Evolutionary conservation across 2,797 vertebrate species (phyloP).

Genomic region (Pipistrellus kuhlii): DNA sequence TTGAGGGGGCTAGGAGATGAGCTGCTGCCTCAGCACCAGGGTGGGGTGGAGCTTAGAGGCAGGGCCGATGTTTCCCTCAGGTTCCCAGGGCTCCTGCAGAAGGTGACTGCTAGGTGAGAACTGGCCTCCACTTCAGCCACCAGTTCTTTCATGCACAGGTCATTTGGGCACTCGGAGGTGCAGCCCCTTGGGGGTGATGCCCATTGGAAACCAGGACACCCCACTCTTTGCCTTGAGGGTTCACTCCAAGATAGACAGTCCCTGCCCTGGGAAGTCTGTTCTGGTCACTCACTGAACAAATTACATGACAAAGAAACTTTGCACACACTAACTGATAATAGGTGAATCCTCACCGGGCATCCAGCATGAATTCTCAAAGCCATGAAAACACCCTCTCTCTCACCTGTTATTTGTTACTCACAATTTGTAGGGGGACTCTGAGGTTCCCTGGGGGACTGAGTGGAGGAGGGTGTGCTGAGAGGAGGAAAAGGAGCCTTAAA

Average conservation of each 20-base stretch:
- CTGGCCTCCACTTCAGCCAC: not conserved
- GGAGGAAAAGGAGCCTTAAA: not conserved
- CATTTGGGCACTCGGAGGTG: not conserved
- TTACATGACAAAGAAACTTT: not conserved
- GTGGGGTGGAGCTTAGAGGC: slow-evolving; percentile 44
- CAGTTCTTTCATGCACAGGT: not conserved
- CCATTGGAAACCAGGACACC: not conserved
- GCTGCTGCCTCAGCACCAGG: slow-evolving; percentile 86
- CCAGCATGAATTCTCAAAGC: not conserved
- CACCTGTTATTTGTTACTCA: no score
- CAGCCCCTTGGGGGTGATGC: not conserved
- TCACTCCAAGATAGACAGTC: not conserved
- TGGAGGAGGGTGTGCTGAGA: not conserved
- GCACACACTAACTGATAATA: no score
- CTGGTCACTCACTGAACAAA: not conserved
- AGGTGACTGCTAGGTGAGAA: not conserved
- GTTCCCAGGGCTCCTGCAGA: not conserved
- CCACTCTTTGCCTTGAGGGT: not conserved
- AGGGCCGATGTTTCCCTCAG: not conserved
- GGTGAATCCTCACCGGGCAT: not conserved
- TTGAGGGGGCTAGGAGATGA: slow-evolving; percentile 81
- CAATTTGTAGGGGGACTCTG: not conserved
- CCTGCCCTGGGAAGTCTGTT: not conserved
- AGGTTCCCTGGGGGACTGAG: not conserved
- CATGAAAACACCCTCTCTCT: not conserved